Evolutionary conservation across 2,797 vertebrate species (phyloP), one percentile per base, ranked within the genome.

Genomic region (Rhabdophis nuchalis): DNA sequence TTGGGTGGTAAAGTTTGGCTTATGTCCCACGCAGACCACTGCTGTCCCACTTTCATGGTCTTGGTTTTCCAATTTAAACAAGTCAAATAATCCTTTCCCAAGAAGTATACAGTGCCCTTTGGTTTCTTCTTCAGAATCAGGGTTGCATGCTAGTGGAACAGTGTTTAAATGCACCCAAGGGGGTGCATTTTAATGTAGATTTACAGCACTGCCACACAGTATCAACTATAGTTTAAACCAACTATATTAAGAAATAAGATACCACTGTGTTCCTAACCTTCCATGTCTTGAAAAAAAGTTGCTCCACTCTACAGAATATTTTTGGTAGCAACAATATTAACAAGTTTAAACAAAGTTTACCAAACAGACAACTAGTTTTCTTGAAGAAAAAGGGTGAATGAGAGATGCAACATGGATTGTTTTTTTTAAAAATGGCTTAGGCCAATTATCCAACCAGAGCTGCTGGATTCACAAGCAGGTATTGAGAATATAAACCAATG

Each of bases 401-500:
- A 61, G 88, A 95, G 91, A 90, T 93, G 93, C 91, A 91, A 96
- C 29, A 93, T 36, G 68, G n/a, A 82, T 72, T 68, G 27, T 89
- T 93, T 89, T 58, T 58, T 93, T 92, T 57, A 92, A 94, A 94
- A 93, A 41, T 56, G 90, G 85, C 93, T 94, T 92, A 96, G 60
- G 91, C 96, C 96, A 96, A 96, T 94, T 93, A 95, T 95, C 93
- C 97, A 95, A 95, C 95, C 88, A 13, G 61, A 91, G 50, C 2
- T 58, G 90, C 94, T 95, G 95, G 96, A 96, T 87, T 86, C 86
- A 94, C 90, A 91, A 77, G 91, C 61, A 93, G 91, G 91, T 93
- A 96, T 13, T 54, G 72, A 12, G 93, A 94, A 94, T 95, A 93
- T 0, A 94, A 97, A 96, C 95, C 96, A 96, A 95, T 96, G 96